Base-by-base conservation (phyloP, 2,888 invertebrate species). In the Rhagonycha lutea region DNA sequence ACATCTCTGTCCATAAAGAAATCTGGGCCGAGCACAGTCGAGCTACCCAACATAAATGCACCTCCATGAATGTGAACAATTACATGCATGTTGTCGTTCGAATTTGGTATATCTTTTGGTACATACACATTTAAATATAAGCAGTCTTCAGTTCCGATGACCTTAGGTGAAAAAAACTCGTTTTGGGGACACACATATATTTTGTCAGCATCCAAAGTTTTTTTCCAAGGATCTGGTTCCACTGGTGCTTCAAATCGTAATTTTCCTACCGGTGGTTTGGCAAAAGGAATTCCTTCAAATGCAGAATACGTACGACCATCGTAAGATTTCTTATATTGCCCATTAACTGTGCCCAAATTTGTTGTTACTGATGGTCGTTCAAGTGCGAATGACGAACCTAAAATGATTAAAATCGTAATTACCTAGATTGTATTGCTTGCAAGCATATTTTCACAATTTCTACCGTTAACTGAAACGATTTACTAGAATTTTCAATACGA, bases 31-130 rank as follows among this genome's bases (percentile, higher is more conserved):
- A 91, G 91, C 76, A 86, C 83, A 12, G 79, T 76, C 62, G 83
- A 82, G n/a, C 85, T 79, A 2, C 89, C 89, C 26, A 85, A 78
- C 83, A 87, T 86, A 79, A 88, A 89, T 11, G 85, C 88, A 11
- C 89, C 89, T 10, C 89, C 89, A 77, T 90, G 89, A 65, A 89
- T 87, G 77, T 86, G 87, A 3, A 89, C 85, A 29, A 89, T 82
- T 0, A 89, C 89, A 29, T 88, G 87, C 61, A 87, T 79, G 24
- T 85, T 82, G 69, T 83, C 83, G 18, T 88, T 86, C 0, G 87
- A 18, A 83, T 7, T 81, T 85, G 73, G 88, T 85, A 28, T 87
- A 86, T 86, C 86, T 12, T 86, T 84, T 2, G 18, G 18, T 18
- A 18, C 18, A 18, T 18, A 18, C 1, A 18, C 18, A 18, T 18